Conservation (phyloP, 2,888 invertebrate species). For the Hymenopus coronatus region DNA sequence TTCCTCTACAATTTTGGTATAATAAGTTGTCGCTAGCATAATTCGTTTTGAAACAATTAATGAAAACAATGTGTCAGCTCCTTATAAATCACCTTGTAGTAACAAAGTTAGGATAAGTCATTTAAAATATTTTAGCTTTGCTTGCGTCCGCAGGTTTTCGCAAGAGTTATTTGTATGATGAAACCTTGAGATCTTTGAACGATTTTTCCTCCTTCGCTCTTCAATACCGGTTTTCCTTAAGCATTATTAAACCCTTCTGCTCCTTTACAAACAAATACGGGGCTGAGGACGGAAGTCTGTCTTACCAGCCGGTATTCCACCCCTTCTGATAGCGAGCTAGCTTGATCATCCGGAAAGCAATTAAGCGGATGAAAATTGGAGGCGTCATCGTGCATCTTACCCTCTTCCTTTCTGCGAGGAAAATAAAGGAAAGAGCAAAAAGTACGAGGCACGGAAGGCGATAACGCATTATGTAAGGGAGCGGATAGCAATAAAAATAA, state of each 20-base stretch:
- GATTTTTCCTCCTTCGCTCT: neutral
- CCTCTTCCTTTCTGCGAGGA: neutral
- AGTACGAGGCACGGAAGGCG: neutral
- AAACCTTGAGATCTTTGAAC: neutral
- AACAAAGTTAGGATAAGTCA: too few species aligned
- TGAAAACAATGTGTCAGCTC: too few species aligned
- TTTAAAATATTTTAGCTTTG: too few species aligned
- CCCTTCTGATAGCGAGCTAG: neutral
- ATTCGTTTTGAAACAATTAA: too few species aligned
- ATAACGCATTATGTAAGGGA: neutral
- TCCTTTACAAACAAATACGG: neutral
- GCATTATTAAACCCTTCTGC: neutral
- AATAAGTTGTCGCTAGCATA: too few species aligned
- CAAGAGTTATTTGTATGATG: neutral
- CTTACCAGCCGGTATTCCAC: neutral
- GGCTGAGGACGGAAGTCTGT: neutral
- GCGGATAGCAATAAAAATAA: neutral
- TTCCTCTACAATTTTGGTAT: too few species aligned
- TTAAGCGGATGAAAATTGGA: slow-evolving; percentile 22
- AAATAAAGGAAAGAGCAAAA: neutral
- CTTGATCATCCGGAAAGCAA: slow-evolving; percentile 22
- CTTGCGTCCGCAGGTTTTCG: too few species aligned
- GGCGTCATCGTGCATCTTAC: slow-evolving; percentile 7
- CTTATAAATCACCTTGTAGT: too few species aligned
- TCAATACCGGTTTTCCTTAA: neutral